Evolutionary conservation across 2,888 invertebrate species (phyloP).

Genomic region (Drosophila borborema): DNA sequence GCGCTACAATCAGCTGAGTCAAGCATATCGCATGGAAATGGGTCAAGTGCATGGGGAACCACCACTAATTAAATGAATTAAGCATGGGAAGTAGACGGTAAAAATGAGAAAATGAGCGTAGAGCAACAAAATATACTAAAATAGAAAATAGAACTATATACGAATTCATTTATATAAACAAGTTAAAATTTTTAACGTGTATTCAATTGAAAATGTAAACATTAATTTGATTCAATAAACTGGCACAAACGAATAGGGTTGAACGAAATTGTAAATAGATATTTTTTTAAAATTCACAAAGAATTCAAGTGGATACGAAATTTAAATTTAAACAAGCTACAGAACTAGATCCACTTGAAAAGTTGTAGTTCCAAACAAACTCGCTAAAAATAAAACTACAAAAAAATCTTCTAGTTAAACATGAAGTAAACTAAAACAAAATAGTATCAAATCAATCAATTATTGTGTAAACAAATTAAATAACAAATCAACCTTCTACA

Average conservation of each 20-base stretch:
- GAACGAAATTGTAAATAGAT: neutral
- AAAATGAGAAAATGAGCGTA: neutral
- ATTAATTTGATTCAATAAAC: neutral
- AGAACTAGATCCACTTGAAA: neutral
- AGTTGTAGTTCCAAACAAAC: neutral
- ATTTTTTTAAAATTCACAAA: neutral
- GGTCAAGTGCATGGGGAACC: constrained; percentile 24
- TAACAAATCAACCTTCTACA: neutral
- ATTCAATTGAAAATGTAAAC: neutral
- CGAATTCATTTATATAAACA: neutral
- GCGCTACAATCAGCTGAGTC: constrained; percentile 38
- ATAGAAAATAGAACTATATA: neutral
- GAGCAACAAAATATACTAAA: neutral
- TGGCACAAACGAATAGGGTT: neutral
- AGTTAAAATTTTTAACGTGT: too few relatives aligned
- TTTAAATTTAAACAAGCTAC: neutral
- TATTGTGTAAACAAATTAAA: neutral
- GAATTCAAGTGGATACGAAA: neutral
- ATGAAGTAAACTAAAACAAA: neutral
- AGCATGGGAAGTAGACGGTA: neutral
- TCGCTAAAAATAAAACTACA: neutral
- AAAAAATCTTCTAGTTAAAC: neutral
- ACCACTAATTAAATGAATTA: constrained; percentile 2
- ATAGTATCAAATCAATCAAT: neutral
- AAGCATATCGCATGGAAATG: constrained; percentile 32